Evolutionary conservation across 2,113 vertebrate species (phyloP), one percentile per base, ranked within the genome.

Genomic region (Mastomys coucha): DNA sequence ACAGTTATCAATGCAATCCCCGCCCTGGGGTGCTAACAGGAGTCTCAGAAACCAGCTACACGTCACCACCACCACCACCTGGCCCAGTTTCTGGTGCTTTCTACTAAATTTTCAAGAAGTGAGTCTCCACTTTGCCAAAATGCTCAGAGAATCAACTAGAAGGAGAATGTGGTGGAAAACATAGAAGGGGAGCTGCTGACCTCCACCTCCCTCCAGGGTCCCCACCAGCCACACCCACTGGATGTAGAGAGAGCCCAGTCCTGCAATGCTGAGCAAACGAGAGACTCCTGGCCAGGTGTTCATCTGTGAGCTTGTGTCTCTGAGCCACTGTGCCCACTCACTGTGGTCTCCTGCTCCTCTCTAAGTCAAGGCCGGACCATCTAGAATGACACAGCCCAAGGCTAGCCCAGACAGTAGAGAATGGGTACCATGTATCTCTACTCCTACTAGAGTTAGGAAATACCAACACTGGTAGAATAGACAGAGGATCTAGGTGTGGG

Each of bases 91-190:
- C n/a, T 4, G 9, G 7, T 7, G 20, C 20, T 72, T 91, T 86
- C 76, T 9, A 36, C 56, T 28, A 56, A 42, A 69, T 1, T 36
- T 58, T 45, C 63, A 33, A 39, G 72, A 65, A 36, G 26, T 0
- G 4, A 88, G 28, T 49, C 65, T 42, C 42, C 3, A 45, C 39
- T 69, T 69, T 69, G 60, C 49, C 16, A 26, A 33, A 70, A 67
- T 84, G 67, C 36, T 20, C n/a, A 49, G 53, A 51, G 73, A 77
- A 91, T 42, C 51, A 19, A 14, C 72, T 19, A 39, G 51, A 45
- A 28, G 1, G 31, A 19, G 12, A 36, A 4, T 7, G 7, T 3
- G 36, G 65, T 67, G 1, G 14, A n/a, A 26, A 14, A 16, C 3
- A n/a, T 22, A 63, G 60, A 87, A 0, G 2, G 51, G 33, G 11